Base-by-base conservation (phyloP, 2,113 vertebrate genomes). In the Cephalopterus ornatus region DNA sequence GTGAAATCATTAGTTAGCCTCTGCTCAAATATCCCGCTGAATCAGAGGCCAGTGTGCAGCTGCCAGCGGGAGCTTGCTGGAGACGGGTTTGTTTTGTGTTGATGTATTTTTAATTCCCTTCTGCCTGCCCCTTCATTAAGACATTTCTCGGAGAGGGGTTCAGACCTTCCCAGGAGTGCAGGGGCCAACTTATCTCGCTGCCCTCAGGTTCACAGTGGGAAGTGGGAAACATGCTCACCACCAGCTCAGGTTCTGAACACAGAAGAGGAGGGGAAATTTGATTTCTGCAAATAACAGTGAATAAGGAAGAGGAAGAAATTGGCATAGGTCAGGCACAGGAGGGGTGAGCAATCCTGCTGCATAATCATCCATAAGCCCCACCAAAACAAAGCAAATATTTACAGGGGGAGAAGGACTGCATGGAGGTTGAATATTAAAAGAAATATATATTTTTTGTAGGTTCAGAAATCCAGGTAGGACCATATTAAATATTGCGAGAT, bases 1-100 rank as follows among this genome's bases (percentile, higher is more conserved):
- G 62, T 90, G 70, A 78, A 89, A 92, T 52, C 30, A 41, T 90
- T 96, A 52, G 49, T 84, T 80, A 76, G 30, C 72, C 78, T 65
- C 62, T 0, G 5, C 75, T 93, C 56, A 63, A 58, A 46, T 46
- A 50, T 41, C 79, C 68, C 5, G 39, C 75, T 81, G 79, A 46
- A 72, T 21, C 0, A 0, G 72, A 77, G 78, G 33, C 72, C 80
- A 32, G 18, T 2, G n/a, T 26, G 22, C 32, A 41, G 62, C 18
- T 86, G 80, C 37, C 86, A 86, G 73, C 37, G 13, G 86, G 68
- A 82, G 35, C 66, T 82, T 68, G 37, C 46, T 75, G 85, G 47
- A 26, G 37, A 78, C 42, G 42, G 68, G 1, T 33, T 80, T 92
- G 52, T 10, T 85, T 67, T 74, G 71, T 47, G 63, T 72, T 63